Percentiles rank a stretch among this genome's conserved stretches.
Evolutionary conservation across 1,140 invertebrate genomes (phyloP).

Genomic region (Drosophila nigromelanica): DNA sequence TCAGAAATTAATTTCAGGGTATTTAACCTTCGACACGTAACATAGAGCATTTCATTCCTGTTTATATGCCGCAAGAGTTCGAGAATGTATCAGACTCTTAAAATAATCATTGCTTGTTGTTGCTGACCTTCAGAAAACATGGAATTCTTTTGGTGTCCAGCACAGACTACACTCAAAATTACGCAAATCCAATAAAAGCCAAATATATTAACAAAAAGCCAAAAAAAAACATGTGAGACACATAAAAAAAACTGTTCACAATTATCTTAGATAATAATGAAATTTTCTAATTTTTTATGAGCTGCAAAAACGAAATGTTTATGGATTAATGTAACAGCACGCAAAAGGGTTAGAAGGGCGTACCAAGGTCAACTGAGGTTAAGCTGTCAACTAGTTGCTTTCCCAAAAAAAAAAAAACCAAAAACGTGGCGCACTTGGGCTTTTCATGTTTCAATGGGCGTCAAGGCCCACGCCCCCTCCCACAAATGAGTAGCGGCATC

Average conservation of each 20-base stretch:
- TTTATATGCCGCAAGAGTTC: background rate
- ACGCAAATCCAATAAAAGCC: conserved; percentile 53
- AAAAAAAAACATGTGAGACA: conserved; percentile 32
- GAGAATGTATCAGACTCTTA: background rate
- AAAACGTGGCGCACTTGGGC: conserved; percentile 25
- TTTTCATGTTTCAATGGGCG: conserved; percentile 33
- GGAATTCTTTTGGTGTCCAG: conserved; percentile 13
- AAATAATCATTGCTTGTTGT: background rate
- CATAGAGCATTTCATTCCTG: background rate
- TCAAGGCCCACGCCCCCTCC: conserved; percentile 25
- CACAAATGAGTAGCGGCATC: conserved; percentile 25
- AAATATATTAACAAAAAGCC: background rate
- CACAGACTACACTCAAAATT: conserved; percentile 25
- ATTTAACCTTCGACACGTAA: background rate
- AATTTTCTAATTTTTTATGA: conserved; percentile 32
- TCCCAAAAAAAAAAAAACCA: conserved; percentile 16
- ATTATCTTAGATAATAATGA: conserved; percentile 36
- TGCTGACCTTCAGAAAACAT: conserved; percentile 37
- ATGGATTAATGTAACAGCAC: conserved; percentile 18
- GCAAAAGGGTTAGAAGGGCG: background rate
- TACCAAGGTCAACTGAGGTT: conserved; percentile 67
- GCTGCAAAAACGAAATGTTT: conserved; percentile 18
- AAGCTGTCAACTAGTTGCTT: conserved; percentile 40
- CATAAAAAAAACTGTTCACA: conserved; percentile 21
- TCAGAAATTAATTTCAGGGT: too few species aligned